phyloP scores from a whole-genome alignment of 2,113 vertebrate species.

The Calcarius ornatus region DNA sequence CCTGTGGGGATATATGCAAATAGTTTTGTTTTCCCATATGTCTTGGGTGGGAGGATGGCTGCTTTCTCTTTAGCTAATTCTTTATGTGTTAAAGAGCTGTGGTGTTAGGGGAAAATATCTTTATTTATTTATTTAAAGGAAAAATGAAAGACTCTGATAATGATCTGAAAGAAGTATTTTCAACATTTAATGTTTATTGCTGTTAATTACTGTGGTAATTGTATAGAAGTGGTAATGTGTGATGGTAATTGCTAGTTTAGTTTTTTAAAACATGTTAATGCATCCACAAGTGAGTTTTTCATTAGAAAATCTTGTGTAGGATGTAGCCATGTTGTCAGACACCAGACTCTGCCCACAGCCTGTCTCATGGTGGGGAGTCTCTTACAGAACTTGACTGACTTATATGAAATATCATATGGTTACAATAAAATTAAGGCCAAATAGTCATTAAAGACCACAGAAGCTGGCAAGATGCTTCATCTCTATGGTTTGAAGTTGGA shows the following conservation, averaged over 20 bases:
- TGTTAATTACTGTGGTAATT: slow-evolving; percentile 13
- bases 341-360: neutral
- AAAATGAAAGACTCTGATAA: neutral
- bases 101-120: neutral
- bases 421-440: neutral
- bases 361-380: neutral
- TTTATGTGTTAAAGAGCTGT: slow-evolving; percentile 9
- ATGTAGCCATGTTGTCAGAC: neutral
- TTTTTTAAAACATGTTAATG: neutral
- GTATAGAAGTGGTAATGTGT: neutral
- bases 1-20: neutral
- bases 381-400: neutral
- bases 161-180: neutral
- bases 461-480: neutral
- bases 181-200: neutral
- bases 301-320: neutral
- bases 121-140: neutral
- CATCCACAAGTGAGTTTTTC: neutral
- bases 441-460: neutral
- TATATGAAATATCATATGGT: neutral
- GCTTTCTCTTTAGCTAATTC: slow-evolving; percentile 18
- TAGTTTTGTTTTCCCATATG: slow-evolving; percentile 9
- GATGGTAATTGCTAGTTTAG: neutral
- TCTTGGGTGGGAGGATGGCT: neutral
- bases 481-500: neutral